Conservation (phyloP, 2,797 vertebrate genomes). For the Arrhamphus sclerolepis region DNA sequence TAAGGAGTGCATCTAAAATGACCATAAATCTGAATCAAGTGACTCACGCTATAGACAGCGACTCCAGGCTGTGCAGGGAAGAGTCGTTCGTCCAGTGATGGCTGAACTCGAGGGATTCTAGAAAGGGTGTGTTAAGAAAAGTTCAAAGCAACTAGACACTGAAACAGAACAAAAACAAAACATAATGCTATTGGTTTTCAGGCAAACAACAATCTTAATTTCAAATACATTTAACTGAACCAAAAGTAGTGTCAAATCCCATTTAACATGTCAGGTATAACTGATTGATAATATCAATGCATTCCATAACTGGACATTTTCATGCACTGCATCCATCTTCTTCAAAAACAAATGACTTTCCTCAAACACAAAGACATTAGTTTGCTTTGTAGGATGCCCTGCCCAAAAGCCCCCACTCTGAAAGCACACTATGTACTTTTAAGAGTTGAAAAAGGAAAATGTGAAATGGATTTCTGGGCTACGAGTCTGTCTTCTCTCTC, state of each 20-base stretch:
- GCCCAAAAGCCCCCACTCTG: conserved; percentile 55
- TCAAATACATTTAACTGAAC: conserved; percentile 8
- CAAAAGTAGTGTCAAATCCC: not conserved
- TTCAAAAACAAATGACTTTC: conserved; percentile 37
- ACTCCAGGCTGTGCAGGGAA: conserved; percentile 82
- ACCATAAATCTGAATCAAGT: conserved; percentile 4
- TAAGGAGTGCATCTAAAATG: no score
- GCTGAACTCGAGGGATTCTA: conserved; percentile 80
- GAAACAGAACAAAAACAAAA: conserved; percentile 21
- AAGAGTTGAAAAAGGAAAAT: conserved; percentile 73
- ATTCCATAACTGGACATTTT: not conserved
- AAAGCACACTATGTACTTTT: conserved; percentile 73
- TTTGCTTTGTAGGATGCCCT: conserved; percentile 5
- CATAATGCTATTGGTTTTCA: not conserved
- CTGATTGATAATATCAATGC: not conserved
- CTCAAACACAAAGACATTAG: conserved; percentile 20
- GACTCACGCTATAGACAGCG: conserved; percentile 84
- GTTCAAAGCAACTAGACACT: conserved; percentile 49
- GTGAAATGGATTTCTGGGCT: conserved; percentile 71
- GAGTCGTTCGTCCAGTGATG: conserved; percentile 82
- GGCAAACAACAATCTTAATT: not conserved
- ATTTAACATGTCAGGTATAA: not conserved
- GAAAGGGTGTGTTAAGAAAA: conserved; percentile 72
- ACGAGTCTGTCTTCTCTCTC: conserved; percentile 1
- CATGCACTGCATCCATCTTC: conserved; percentile 16